Conservation (phyloP, 2,888 invertebrate genomes). For the Unio delphinus region DNA sequence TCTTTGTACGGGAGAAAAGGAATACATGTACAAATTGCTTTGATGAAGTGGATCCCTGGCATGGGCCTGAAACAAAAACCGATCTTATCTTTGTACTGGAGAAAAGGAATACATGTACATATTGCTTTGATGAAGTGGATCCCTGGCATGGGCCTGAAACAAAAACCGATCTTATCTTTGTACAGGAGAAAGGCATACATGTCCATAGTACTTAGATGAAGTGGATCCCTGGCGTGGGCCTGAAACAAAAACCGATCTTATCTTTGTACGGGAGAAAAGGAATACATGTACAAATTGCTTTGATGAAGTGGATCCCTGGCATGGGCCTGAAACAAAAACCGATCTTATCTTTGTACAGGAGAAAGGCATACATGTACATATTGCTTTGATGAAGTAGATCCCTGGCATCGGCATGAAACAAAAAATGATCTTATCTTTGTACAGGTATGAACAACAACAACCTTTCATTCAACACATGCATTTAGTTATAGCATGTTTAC, state of each 20-base stretch:
- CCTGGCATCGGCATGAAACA: constrained; percentile 73
- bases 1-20: constrained; percentile 77
- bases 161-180: neutral
- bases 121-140: constrained; percentile 72
- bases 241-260: no score
- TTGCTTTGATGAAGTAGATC: constrained; percentile 73
- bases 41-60: constrained; percentile 75
- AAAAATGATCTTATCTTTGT: neutral
- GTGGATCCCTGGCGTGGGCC: no score
- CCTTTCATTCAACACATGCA: no score
- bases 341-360: neutral
- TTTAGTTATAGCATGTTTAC: no score
- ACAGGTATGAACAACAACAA: no score
- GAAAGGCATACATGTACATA: neutral
- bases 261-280: constrained; percentile 78
- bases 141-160: constrained; percentile 74
- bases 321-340: constrained; percentile 71
- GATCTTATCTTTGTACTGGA: neutral
- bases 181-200: no score
- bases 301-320: constrained; percentile 75
- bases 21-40: constrained; percentile 79
- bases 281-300: constrained; percentile 79
- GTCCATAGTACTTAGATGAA: no score
- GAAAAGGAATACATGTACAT: neutral
- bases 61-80: constrained; percentile 71